Conservation (phyloP, 2,797 vertebrate species). For the Helicolenus hilgendorfi region DNA sequence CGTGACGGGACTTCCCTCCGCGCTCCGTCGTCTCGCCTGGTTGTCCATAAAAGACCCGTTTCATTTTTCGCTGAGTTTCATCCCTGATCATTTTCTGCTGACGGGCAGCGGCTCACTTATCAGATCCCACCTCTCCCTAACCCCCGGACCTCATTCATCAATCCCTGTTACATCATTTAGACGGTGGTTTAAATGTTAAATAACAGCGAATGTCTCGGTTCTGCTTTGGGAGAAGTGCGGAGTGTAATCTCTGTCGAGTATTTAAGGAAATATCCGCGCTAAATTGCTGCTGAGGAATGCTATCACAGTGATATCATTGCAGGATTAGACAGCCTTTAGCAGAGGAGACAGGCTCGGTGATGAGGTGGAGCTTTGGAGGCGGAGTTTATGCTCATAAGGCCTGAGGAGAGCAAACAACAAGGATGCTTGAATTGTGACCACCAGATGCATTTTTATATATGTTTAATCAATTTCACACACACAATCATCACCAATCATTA, state of each 20-base stretch:
- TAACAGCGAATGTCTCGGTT: neutral
- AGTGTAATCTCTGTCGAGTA: neutral
- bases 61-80: slow-evolving; percentile 10
- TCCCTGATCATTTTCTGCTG: slow-evolving; percentile 38
- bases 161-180: slow-evolving; percentile 22
- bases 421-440: neutral
- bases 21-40: neutral
- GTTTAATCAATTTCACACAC: neutral
- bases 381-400: neutral
- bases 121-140: slow-evolving; percentile 1
- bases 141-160: neutral
- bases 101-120: slow-evolving; percentile 10
- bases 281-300: neutral
- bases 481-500: neutral
- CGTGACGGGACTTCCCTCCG: slow-evolving; percentile 9
- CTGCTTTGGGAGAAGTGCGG: neutral
- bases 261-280: slow-evolving; percentile 7
- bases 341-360: neutral
- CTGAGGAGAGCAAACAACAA: neutral
- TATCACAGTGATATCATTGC: neutral
- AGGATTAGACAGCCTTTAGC: neutral
- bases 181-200: slow-evolving; percentile 49
- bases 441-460: neutral
- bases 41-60: slow-evolving; percentile 11
- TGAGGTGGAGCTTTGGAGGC: neutral